Conservation (phyloP, 2,113 vertebrate genomes). For the Spilogale gracilis region DNA sequence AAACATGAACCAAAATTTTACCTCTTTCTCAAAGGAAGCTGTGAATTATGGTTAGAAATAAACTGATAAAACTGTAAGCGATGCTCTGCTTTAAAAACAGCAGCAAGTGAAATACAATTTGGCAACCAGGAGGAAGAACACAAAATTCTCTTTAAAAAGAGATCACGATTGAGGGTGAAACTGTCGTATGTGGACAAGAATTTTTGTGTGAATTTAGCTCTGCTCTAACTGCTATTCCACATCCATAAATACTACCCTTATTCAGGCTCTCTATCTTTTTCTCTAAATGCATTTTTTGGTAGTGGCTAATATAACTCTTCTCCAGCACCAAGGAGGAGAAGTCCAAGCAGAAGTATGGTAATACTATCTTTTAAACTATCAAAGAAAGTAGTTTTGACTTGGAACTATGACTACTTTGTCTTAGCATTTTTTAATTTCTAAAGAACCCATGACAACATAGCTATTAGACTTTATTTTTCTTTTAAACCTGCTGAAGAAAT, state of each 20-base stretch:
- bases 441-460: not conserved
- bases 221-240: not conserved
- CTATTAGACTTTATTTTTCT: not conserved
- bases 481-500: not conserved
- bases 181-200: slow-evolving; percentile 42
- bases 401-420: slow-evolving; percentile 16
- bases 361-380: slow-evolving; percentile 7
- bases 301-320: not conserved
- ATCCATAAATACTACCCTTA: slow-evolving; percentile 50
- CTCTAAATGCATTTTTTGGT: not conserved
- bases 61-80: not conserved
- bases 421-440: not conserved
- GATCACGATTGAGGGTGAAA: slow-evolving; percentile 31
- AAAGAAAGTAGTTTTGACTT: slow-evolving; percentile 55
- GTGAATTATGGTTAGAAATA: slow-evolving; percentile 52
- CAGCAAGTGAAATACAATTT: slow-evolving; percentile 35
- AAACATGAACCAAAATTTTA: slow-evolving; percentile 59
- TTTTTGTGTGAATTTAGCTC: slow-evolving; percentile 53
- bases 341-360: slow-evolving; percentile 8
- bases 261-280: not conserved
- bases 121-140: slow-evolving; percentile 29
- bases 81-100: slow-evolving; percentile 48
- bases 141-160: slow-evolving; percentile 55
- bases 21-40: slow-evolving; percentile 61
- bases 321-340: not conserved